Percentiles rank a stretch among this genome's conserved stretches.
Evolutionary conservation across 2,888 invertebrate genomes (phyloP).

Genomic region (Lithophane semibrunnea): DNA sequence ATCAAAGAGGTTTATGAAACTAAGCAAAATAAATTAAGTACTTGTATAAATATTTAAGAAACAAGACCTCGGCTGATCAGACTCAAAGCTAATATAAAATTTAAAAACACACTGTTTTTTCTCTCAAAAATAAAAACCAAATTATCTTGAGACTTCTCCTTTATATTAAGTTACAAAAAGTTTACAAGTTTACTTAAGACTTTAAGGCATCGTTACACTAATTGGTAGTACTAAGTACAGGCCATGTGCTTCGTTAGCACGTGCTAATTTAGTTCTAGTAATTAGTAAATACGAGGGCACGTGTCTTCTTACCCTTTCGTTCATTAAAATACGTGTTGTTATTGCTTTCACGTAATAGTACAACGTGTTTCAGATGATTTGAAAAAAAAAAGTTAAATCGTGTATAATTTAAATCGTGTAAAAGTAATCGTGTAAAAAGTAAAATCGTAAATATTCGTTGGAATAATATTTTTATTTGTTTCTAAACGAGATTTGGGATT

Average conservation of each 20-base stretch:
- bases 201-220: slow-evolving; percentile 18
- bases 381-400: background rate
- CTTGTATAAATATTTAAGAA: background rate
- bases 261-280: slow-evolving; percentile 33
- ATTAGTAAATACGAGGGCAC: slow-evolving; percentile 33
- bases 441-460: slow-evolving; percentile 1
- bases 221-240: slow-evolving; percentile 38
- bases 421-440: too few species aligned
- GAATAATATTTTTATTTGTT: background rate
- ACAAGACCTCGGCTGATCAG: background rate
- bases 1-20: slow-evolving; percentile 28
- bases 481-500: background rate
- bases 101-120: slow-evolving; percentile 11
- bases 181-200: background rate
- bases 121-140: slow-evolving; percentile 9
- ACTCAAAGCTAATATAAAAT: slow-evolving; percentile 15
- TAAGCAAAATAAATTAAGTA: background rate
- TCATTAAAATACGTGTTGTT: slow-evolving; percentile 45
- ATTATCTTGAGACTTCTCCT: slow-evolving; percentile 5
- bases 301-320: slow-evolving; percentile 12
- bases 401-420: slow-evolving; percentile 13
- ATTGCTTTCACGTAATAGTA: slow-evolving; percentile 41
- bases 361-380: slow-evolving; percentile 34
- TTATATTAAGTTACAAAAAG: slow-evolving; percentile 7
- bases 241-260: slow-evolving; percentile 26